Percentiles rank a stretch among this genome's conserved stretches.
phyloP scores from a whole-genome alignment of 2,113 vertebrate genomes.

The cattle (Bos taurus) region ARS-UCD2.0 NC_037333.1:103991501-103992000 shows the following conservation, averaged over 20 bases:
- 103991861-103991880: neutral
- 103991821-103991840: neutral
- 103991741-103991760: neutral
- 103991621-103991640: neutral
- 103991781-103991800: neutral
- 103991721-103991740: neutral
- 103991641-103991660: neutral
- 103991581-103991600: neutral
- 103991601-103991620: neutral
- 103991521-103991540: no score
- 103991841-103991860: neutral
- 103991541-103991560: neutral
- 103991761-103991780: neutral
- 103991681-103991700: rapidly evolving
- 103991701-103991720: neutral
- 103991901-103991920: neutral
- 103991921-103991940: neutral
- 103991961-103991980: neutral
- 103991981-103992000: neutral
- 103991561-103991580: neutral
- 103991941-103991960: neutral
- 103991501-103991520: rapidly evolving
- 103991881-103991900: neutral
- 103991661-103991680: neutral
- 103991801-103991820: neutral